Percentiles rank a stretch among this genome's conserved stretches.
phyloP scores from a whole-genome alignment of 1,140 invertebrate genomes.

The Periplaneta americana region DNA sequence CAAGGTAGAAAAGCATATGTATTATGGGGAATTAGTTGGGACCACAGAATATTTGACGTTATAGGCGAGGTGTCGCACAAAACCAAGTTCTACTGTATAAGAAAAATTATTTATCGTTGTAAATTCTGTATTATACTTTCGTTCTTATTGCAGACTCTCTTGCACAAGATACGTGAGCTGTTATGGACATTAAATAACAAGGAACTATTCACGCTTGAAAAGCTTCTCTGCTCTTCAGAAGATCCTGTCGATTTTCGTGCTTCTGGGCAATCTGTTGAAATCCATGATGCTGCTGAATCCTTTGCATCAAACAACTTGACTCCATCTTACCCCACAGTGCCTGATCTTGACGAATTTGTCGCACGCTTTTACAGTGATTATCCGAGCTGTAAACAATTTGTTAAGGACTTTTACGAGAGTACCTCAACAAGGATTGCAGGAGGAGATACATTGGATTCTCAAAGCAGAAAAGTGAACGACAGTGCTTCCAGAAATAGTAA shows the following conservation, averaged over 20 bases:
- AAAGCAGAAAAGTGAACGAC: not conserved
- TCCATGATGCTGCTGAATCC: conserved; percentile 30
- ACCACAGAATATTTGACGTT: no score
- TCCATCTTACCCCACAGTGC: conserved; percentile 31
- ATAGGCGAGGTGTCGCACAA: no score
- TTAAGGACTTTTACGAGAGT: conserved; percentile 45
- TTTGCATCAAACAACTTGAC: conserved; percentile 33
- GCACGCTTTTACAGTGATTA: conserved; percentile 65
- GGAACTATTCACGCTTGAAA: conserved; percentile 80
- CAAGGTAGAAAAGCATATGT: no score
- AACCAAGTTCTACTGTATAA: no score
- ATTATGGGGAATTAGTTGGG: no score
- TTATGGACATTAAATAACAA: conserved; percentile 78
- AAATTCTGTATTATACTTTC: conserved; percentile 4
- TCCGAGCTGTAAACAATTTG: conserved; percentile 57
- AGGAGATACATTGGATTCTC: not conserved
- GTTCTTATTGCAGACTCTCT: conserved; percentile 50
- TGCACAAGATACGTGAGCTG: conserved; percentile 82
- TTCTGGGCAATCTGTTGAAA: not conserved
- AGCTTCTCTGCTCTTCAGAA: conserved; percentile 85
- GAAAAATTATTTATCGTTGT: no score
- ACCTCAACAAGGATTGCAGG: not conserved
- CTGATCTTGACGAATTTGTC: conserved; percentile 62
- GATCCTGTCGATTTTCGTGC: conserved; percentile 47
- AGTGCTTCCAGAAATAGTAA: not conserved